Evolutionary conservation across 2,113 vertebrate genomes (phyloP).

Genomic region (Scomber japonicus): DNA sequence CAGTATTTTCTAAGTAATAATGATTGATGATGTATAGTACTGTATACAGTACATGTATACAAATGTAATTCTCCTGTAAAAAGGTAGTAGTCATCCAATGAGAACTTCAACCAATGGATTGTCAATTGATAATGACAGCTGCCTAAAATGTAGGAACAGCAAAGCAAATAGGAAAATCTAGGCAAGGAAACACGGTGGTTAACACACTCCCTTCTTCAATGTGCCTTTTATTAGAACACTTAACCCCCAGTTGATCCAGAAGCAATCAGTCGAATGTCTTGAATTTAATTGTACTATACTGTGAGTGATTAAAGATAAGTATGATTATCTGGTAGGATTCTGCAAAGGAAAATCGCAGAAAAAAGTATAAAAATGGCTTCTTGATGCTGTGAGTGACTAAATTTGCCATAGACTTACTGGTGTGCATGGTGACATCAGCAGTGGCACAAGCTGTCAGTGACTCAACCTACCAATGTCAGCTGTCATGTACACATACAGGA

Average conservation of each 20-base stretch:
- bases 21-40: too few species aligned
- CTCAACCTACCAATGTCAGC: conserved; percentile 48
- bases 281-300: background rate
- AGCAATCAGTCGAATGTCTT: conserved; percentile 12
- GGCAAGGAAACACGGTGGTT: background rate
- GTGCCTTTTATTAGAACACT: conserved; percentile 16
- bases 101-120: conserved; percentile 4
- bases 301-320: background rate
- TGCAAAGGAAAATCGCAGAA: background rate
- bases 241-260: background rate
- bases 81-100: background rate
- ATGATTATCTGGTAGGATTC: background rate
- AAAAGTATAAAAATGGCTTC: background rate
- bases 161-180: background rate
- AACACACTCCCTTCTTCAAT: background rate
- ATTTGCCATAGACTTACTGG: background rate
- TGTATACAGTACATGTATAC: too few species aligned
- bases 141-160: too few species aligned
- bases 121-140: conserved; percentile 16
- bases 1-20: too few species aligned
- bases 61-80: too few species aligned
- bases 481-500: conserved; percentile 49
- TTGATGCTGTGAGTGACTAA: conserved; percentile 4
- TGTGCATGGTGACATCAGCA: conserved; percentile 31
- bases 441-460: conserved; percentile 58